phyloP scores from a whole-genome alignment of 1,140 invertebrate species.

The Aphis gossypii region DNA sequence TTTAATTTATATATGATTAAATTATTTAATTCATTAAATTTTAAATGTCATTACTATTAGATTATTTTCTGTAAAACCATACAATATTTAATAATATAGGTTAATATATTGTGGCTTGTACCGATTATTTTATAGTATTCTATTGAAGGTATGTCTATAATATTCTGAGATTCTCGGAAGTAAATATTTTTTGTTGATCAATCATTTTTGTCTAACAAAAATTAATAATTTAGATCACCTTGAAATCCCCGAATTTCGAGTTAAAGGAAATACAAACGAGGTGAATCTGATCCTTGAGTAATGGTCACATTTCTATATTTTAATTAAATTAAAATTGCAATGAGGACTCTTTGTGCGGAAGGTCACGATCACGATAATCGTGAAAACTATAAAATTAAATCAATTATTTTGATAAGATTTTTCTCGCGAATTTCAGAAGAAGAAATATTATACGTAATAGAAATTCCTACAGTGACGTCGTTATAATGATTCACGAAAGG shows the following conservation, averaged over 20 bases:
- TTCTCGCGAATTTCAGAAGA: neutral
- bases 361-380: slow-evolving; percentile 55
- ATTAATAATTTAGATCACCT: slow-evolving; percentile 1
- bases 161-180: neutral
- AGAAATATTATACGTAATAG: neutral
- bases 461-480: slow-evolving; percentile 31
- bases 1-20: neutral
- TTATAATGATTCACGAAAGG: neutral
- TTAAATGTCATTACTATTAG: neutral
- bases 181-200: neutral
- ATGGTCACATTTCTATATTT: slow-evolving; percentile 5
- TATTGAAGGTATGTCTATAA: neutral
- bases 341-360: neutral
- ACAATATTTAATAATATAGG: neutral
- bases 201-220: neutral
- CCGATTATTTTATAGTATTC: neutral
- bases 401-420: slow-evolving; percentile 43
- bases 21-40: neutral
- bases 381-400: slow-evolving; percentile 50
- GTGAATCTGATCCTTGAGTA: neutral
- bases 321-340: slow-evolving; percentile 44
- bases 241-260: neutral
- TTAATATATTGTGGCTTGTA: too few relatives aligned
- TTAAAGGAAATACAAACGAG: neutral
- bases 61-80: neutral